Base-by-base conservation (phyloP, 2,113 vertebrate genomes). In the Hypomesus transpacificus region DNA sequence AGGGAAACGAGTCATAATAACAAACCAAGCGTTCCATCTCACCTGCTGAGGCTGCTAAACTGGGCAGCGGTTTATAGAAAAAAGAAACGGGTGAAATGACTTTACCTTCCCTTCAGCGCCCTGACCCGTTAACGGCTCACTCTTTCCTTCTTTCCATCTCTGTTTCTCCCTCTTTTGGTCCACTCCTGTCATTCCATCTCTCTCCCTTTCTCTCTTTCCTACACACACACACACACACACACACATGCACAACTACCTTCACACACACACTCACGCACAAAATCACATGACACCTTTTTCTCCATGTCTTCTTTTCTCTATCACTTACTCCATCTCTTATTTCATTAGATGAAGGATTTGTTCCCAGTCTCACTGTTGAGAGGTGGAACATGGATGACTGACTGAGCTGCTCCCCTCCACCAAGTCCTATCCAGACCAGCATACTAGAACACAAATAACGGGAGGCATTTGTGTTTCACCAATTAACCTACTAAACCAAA, bases 41-140 rank as follows among this genome's bases (percentile, higher is more conserved):
- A 84, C 79, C 83, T 82, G 72, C 68, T 75, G 63, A 71, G 64
- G 64, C 72, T 70, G 4, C n/a, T n/a, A 56, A 7, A n/a, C 53
- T 26, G 68, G 39, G 68, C 1, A 6, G n/a, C 20, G 68, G 31
- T 75, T 68, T 79, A 84, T 82, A 69, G 18, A 31, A 68, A 78
- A 83, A 71, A 79, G 78, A 84, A 75, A 56, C 75, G 80, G 80
- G 78, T 88, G 62, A 74, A 84, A 76, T 73, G 14, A 73, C 77
- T 83, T 74, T 70, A 75, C 68, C 58, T 9, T 79, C 68, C 24
- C 18, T 65, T 39, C 71, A 78, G 76, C 56, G 51, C 70, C 28
- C 60, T 4, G 63, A 24, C 18, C 67, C 52, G 68, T 26, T 59
- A n/a, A 11, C 21, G 13, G 17, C 69, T 82, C 77, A 65, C 57